These are phyloP conservation scores for Octomys mimax DNA, from an alignment of 2,797 vertebrate species.

Conservation along the genomic window DNA sequence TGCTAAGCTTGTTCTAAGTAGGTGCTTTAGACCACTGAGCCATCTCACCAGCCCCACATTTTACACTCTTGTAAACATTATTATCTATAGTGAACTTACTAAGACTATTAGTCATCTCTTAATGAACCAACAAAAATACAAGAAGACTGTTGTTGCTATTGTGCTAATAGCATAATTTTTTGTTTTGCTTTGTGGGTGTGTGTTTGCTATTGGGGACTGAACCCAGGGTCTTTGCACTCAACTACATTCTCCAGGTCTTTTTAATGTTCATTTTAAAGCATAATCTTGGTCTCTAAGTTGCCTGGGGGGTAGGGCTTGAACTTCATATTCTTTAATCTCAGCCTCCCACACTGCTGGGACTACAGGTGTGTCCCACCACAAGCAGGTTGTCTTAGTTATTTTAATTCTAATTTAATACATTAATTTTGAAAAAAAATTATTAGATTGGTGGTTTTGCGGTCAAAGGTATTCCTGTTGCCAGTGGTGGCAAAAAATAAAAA, in stretches of 20 bases:
- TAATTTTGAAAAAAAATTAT: neutral
- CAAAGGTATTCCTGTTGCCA: neutral
- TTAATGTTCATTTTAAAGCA: neutral
- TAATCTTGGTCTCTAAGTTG: neutral
- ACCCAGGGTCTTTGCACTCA: neutral
- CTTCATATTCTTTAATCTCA: neutral
- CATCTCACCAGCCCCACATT: too few species aligned
- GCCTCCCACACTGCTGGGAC: too few species aligned
- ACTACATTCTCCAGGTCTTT: neutral
- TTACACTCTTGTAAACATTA: neutral
- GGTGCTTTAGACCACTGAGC: too few species aligned
- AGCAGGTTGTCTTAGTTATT: neutral
- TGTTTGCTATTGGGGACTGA: neutral
- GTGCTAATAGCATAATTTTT: neutral
- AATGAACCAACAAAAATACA: neutral
- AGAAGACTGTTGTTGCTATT: neutral
- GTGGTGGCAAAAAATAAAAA: neutral
- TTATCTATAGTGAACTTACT: slow-evolving; percentile 3
- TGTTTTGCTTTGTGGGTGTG: neutral
- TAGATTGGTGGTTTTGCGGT: neutral
- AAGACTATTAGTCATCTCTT: neutral
- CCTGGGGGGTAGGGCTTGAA: neutral
- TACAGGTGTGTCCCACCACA: neutral
- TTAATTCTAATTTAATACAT: neutral
- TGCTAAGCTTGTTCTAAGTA: too few species aligned